Base-by-base conservation (phyloP, 2,113 vertebrate genomes). In the Aegithalos caudatus region DNA sequence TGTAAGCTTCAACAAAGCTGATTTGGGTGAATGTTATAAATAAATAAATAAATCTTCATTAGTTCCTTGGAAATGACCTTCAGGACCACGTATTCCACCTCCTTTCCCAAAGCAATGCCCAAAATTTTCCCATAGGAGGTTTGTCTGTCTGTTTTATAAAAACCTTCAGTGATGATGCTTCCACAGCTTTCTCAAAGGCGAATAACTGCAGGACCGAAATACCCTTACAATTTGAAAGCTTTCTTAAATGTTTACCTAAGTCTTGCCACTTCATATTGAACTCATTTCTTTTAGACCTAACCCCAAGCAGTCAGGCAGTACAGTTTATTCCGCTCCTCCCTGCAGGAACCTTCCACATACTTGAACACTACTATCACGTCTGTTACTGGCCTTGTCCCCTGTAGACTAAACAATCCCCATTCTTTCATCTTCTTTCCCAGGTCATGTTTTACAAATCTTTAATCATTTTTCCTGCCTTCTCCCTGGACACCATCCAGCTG, bases 1-100 rank as follows among this genome's bases (percentile, higher is more conserved):
- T 71, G 50, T 70, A 91, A 97, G 95, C 87, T 76, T 94, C 65
- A 80, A 56, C 90, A 97, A 98, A 97, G 97, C 95, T 97, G 94
- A 90, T 97, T 96, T 95, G 79, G 70, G 27, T 54, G 81, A 93
- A 90, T 77, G 71, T 72, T 51, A 71, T 12, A 86, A 95, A 94
- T 85, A 96, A 91, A 88, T 78, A 97, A 88, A 88, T 72, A 33
- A 38, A 24, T 4, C 45, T 54, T 85, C 42, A 47, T 70, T 88
- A 77, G 77, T 93, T 95, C 51, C 86, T 58, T 50, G 42, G 90
- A 93, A 92, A 83, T 0, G 0, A 90, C 64, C 47, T 92, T 70
- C 83, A 83, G 72, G 90, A 66, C 47, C 60, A 81, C 10, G 15
- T 40, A 57, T 60, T 73, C 66, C 85, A 92, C 71, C 85, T 90